phyloP scores from a whole-genome alignment of 53 echinoderm and acorn worm genomes.

The Paracentrotus lividus region DNA sequence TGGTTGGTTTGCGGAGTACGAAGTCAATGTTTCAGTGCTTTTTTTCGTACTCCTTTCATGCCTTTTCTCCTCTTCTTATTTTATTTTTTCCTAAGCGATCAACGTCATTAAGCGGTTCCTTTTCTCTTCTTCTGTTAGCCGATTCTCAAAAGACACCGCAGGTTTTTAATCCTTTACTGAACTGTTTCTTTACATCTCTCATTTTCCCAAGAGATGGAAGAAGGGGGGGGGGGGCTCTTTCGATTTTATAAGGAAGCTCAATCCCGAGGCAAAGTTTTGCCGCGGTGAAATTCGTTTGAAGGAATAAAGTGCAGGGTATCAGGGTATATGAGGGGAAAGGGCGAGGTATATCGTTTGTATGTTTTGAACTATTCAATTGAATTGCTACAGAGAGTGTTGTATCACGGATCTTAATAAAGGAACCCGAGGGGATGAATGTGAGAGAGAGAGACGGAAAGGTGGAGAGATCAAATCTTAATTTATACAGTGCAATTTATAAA shows the following conservation, averaged over 20 bases:
- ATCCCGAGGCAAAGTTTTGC: slow-evolving; percentile 17
- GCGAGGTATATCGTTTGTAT: slow-evolving; percentile 18
- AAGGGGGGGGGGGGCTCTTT: not conserved
- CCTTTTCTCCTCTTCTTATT: not conserved
- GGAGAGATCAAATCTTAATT: too few species aligned
- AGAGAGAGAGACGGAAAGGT: not conserved
- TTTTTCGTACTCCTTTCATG: not conserved
- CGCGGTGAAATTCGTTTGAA: slow-evolving; percentile 51
- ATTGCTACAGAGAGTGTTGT: slow-evolving; percentile 32
- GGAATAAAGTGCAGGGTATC: not conserved
- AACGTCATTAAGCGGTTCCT: slow-evolving; percentile 56
- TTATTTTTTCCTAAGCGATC: slow-evolving; percentile 33
- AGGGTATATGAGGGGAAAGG: not conserved
- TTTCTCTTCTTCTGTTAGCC: slow-evolving; percentile 13
- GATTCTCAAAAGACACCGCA: slow-evolving; percentile 53
- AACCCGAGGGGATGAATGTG: not conserved
- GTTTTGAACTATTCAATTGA: slow-evolving; percentile 49
- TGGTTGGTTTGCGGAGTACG: not conserved
- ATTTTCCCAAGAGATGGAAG: slow-evolving; percentile 7
- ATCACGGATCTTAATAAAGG: slow-evolving; percentile 1
- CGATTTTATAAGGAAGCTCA: slow-evolving; percentile 15
- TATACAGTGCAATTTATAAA: too few species aligned
- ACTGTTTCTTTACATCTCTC: slow-evolving; percentile 37
- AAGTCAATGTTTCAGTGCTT: too few species aligned
- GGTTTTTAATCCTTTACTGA: slow-evolving; percentile 18